Percentiles rank a stretch among this genome's conserved stretches.
Evolutionary conservation across 2,797 vertebrate genomes (phyloP).

Genomic region (Neosilurus hyrtlii): DNA sequence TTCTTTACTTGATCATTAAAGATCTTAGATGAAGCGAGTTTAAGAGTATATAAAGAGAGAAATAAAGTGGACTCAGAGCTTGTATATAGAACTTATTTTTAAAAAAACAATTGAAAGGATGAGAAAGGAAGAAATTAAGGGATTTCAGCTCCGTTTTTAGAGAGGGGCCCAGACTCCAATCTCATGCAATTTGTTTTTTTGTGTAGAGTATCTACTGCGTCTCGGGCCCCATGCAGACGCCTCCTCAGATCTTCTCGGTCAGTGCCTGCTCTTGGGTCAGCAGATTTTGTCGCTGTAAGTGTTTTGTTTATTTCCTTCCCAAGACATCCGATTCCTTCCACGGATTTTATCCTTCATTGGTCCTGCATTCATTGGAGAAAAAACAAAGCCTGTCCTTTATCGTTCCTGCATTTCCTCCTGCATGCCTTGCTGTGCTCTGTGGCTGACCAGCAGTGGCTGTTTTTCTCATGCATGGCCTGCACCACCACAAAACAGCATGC

Average conservation of each 20-base stretch:
- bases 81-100: not conserved
- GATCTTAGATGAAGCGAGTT: no score
- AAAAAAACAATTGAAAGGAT: not conserved
- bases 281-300: conserved; percentile 70
- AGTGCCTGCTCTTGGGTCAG: conserved; percentile 71
- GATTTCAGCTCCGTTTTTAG: not conserved
- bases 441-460: not conserved
- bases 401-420: not conserved
- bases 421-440: not conserved
- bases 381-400: not conserved
- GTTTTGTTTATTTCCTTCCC: not conserved
- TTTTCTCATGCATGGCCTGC: conserved; percentile 3
- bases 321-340: conserved; percentile 41
- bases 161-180: not conserved
- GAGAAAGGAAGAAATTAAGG: not conserved
- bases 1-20: no score
- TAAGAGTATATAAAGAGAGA: not conserved
- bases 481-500: not conserved
- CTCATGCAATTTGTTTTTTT: not conserved
- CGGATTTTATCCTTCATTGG: not conserved
- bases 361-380: not conserved
- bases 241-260: conserved; percentile 67
- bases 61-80: not conserved
- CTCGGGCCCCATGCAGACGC: conserved; percentile 64
- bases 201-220: conserved; percentile 52